Evolutionary conservation across 2,888 invertebrate species (phyloP).

Genomic region (Tetragnatha montana): DNA sequence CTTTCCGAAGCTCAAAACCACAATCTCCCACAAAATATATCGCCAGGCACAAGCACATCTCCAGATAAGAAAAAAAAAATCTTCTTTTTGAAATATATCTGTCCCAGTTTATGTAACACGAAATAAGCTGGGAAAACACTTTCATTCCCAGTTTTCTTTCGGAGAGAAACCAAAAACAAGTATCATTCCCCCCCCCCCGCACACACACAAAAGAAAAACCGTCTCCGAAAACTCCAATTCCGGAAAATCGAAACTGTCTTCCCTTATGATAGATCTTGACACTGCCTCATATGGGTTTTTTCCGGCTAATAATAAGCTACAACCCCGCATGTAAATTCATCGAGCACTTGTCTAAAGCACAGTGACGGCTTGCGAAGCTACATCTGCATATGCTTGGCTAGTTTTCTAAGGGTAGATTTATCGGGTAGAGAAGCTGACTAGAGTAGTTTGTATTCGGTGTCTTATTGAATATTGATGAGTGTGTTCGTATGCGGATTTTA

Average conservation of each 20-base stretch:
- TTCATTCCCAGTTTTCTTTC: neutral
- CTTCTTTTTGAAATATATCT: neutral
- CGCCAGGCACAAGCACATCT: neutral
- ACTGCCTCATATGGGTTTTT: neutral
- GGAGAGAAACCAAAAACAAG: neutral
- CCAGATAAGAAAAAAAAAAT: neutral
- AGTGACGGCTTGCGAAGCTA: neutral
- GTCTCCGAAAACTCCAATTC: neutral
- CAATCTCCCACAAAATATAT: neutral
- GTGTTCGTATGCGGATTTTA: neutral
- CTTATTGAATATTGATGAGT: slow-evolving; percentile 1
- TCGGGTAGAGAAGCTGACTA: neutral
- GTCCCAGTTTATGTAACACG: neutral
- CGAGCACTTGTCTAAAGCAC: neutral
- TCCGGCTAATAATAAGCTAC: neutral
- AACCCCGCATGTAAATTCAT: neutral
- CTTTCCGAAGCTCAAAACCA: neutral
- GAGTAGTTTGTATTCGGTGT: neutral
- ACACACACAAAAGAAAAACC: neutral
- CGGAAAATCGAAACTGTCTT: neutral
- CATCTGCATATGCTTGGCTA: neutral
- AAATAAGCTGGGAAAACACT: neutral
- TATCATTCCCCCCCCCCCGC: neutral
- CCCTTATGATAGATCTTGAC: neutral
- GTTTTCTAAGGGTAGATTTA: neutral